phyloP scores from a whole-genome alignment of 2,113 vertebrate species.

The Thomomys bottae region DNA sequence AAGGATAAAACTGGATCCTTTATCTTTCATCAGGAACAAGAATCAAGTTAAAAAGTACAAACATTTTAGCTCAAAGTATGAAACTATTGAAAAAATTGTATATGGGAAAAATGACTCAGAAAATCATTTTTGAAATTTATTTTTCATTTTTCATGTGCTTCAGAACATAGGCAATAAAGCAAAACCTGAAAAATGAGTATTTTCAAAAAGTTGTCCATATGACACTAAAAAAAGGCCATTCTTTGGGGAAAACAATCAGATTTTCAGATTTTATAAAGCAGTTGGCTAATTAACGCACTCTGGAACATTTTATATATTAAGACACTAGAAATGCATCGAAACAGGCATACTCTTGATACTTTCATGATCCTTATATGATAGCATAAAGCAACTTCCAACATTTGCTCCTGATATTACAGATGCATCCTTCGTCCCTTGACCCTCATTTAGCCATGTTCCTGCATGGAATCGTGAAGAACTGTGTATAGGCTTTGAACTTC shows the following conservation, averaged over 20 bases:
- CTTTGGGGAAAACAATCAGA: not conserved
- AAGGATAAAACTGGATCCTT: not conserved
- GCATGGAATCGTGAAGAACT: constrained; percentile 54
- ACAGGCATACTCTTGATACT: not conserved
- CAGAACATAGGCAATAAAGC: not conserved
- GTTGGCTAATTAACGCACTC: not conserved
- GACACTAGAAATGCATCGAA: constrained; percentile 17
- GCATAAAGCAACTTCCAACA: constrained; percentile 18
- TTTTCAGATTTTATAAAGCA: constrained; percentile 17
- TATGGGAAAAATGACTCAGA: not conserved
- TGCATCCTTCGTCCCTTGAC: not conserved
- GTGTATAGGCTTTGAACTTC: constrained; percentile 70
- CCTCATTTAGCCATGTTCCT: constrained; percentile 57
- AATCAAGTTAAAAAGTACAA: not conserved
- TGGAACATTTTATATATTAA: constrained; percentile 27
- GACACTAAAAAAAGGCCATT: not conserved
- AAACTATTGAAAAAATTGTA: not conserved
- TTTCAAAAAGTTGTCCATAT: not conserved
- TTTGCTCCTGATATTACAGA: constrained; percentile 49
- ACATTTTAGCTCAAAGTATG: not conserved
- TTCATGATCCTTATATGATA: constrained; percentile 30
- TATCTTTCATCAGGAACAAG: not conserved
- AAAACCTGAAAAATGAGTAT: not conserved
- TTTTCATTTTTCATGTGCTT: not conserved
- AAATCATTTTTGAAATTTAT: not conserved